Evolutionary conservation across 2,888 invertebrate genomes (phyloP), one percentile per base, ranked within the genome.

Genomic region (Leptinotarsa juncta): DNA sequence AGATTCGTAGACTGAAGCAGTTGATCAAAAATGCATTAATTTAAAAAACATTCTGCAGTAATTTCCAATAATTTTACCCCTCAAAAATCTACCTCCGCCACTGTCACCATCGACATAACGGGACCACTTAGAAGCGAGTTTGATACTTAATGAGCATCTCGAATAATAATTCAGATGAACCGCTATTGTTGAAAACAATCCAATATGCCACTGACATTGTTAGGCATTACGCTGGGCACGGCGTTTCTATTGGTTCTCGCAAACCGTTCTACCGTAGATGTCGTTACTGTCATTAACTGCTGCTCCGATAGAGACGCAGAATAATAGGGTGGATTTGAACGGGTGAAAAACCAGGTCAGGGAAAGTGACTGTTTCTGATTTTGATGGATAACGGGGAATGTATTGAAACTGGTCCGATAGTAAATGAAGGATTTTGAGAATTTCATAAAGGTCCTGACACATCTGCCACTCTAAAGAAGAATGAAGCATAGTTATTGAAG

Each of bases 151-250:
- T 67, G 49, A 67, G 55, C 68, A 68, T 68, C 55, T 50, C 68
- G 26, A 68, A 67, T 20, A 68, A 68, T 55, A 68, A 53, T 68
- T 68, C 68, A 50, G 68, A 50, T 23, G 68, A 53, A 55, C 68
- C 50, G 55, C 68, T 68, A 53, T 68, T 68, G 68, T 68, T 53
- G 68, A 68, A 68, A 50, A 68, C 18, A 68, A 68, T 68, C 55
- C 53, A 68, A 68, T 68, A 68, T 55, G 32, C 68, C 55, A 55
- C 68, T 32, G 68, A 68, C 55, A 68, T 68, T 68, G 68, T 67
- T 51, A 26, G 49, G 60, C 60, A 60, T 62, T 62, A 26, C 32
- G 18, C 62, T n/a, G 62, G 62, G 62, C 32, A 26, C 62, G 62
- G n/a, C 18, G 7, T 26, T 14, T 7, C n/a, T 32, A 32, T 42